Evolutionary conservation across 2,113 vertebrate genomes (phyloP).

Genomic region (Chaetops frenatus): DNA sequence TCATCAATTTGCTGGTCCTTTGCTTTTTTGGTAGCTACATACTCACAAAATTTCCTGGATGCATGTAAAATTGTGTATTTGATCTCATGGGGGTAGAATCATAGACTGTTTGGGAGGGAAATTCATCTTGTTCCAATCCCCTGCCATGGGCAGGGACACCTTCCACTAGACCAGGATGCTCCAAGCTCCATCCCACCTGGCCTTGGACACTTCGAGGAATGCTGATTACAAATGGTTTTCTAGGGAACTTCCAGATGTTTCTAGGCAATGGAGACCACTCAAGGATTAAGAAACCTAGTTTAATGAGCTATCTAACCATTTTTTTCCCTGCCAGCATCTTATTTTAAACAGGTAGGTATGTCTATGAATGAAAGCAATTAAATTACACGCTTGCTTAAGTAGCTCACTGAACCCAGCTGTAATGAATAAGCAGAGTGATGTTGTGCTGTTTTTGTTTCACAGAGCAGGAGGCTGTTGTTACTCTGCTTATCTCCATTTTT

Average conservation of each 20-base stretch:
- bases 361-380: not conserved
- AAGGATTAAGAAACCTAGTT: not conserved
- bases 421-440: not conserved
- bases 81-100: not conserved
- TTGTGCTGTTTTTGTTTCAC: not conserved
- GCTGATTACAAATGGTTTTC: not conserved
- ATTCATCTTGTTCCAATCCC: not conserved
- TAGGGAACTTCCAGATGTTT: not conserved
- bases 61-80: fast-evolving
- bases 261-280: not conserved
- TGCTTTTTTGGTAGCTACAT: not conserved
- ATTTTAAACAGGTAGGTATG: not conserved
- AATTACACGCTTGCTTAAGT: not conserved
- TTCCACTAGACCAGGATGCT: not conserved
- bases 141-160: not conserved
- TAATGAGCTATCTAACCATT: not conserved
- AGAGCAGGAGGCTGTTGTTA: not conserved
- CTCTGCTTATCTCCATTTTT: not conserved
- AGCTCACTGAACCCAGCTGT: not conserved
- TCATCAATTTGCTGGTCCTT: not conserved
- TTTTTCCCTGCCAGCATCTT: not conserved
- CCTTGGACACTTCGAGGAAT: not conserved
- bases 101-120: not conserved
- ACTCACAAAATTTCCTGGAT: not conserved
- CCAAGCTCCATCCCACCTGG: not conserved